Evolutionary conservation across 2,888 invertebrate genomes (phyloP).

Genomic region (Dryococelus australis): DNA sequence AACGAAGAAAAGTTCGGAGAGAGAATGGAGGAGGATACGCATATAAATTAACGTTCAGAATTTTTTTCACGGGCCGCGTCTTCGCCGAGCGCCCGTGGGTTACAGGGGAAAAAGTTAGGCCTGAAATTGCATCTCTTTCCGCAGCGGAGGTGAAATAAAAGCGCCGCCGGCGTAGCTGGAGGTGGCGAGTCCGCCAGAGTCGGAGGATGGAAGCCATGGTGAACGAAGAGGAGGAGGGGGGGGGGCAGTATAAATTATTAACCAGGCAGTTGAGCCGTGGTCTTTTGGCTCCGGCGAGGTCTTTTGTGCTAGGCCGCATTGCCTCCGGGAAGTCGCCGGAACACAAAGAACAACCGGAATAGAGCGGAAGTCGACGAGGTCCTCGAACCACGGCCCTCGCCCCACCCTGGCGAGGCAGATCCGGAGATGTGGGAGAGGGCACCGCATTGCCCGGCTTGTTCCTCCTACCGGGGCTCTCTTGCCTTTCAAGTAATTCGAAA

Average conservation of each 20-base stretch:
- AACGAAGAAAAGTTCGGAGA: not conserved
- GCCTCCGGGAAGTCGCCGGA: not conserved
- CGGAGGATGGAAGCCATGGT: not conserved
- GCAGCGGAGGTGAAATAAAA: not conserved
- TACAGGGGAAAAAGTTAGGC: not conserved
- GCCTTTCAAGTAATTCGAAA: too few species aligned
- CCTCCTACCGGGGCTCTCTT: too few species aligned
- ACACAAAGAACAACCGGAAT: not conserved
- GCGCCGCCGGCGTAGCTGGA: not conserved
- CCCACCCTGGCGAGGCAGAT: too few species aligned
- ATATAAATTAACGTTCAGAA: not conserved
- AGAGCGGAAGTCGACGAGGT: not conserved
- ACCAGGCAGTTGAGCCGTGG: not conserved
- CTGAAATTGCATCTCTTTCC: slow-evolving; percentile 1
- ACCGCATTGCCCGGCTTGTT: too few species aligned
- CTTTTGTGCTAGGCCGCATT: not conserved
- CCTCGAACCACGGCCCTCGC: too few species aligned
- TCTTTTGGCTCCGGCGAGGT: not conserved
- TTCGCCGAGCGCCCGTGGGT: not conserved
- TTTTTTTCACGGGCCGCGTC: not conserved
- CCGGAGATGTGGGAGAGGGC: too few species aligned
- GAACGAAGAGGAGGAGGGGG: not conserved
- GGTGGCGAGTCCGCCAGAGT: not conserved
- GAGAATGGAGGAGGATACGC: not conserved
- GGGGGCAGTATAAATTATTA: not conserved